Conservation (phyloP, 2,888 invertebrate genomes). For the Coremacera marginata region DNA sequence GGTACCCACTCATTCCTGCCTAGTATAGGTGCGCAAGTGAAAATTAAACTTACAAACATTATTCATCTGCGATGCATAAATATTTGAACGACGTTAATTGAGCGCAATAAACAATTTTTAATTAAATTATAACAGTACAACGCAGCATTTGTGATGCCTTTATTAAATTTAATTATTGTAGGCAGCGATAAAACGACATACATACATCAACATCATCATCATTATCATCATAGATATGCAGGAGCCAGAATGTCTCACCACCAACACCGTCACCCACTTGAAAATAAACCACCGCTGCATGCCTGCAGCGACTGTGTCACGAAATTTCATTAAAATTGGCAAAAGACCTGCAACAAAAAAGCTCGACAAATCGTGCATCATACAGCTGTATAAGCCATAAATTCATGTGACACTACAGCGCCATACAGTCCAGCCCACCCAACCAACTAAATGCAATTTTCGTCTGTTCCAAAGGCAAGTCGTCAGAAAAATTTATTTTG, state of each 20-base stretch:
- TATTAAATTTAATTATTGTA: constrained; percentile 3
- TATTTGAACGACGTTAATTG: background rate
- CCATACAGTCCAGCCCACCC: background rate
- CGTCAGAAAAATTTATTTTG: no score
- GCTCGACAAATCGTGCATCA: background rate
- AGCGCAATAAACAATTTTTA: constrained; percentile 14
- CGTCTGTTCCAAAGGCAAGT: background rate
- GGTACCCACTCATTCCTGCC: no score
- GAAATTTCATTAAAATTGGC: constrained; percentile 20
- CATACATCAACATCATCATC: background rate
- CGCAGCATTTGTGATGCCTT: background rate
- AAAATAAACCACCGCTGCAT: background rate
- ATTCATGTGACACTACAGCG: constrained; percentile 3
- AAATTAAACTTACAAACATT: background rate
- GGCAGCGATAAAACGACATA: background rate
- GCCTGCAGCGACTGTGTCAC: constrained; percentile 1
- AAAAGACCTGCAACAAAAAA: background rate
- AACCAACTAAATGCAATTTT: constrained; percentile 1
- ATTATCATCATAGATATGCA: background rate
- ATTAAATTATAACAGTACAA: background rate
- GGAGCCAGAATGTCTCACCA: background rate
- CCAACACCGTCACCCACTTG: background rate
- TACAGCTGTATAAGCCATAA: background rate
- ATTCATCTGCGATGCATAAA: background rate
- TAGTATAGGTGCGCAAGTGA: no score